Percentiles rank a stretch among this genome's conserved stretches.
These are phyloP conservation scores for Entomobrya multifasciata DNA, from an alignment of 2,888 invertebrate species.

Conservation along the genomic window DNA sequence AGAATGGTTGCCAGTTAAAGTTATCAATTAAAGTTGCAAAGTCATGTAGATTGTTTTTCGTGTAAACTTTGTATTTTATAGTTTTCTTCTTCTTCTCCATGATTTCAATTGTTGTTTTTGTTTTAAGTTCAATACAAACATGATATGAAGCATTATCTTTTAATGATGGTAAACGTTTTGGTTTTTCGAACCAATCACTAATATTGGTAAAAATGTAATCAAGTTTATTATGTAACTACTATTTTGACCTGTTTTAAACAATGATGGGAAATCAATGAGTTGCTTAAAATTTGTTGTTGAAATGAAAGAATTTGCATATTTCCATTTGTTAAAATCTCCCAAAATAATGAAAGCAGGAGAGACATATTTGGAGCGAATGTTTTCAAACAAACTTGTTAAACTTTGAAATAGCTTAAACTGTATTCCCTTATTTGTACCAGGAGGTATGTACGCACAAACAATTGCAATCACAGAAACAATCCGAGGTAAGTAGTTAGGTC, in stretches of 20 bases:
- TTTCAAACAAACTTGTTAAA: background rate
- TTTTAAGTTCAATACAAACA: conserved; percentile 2
- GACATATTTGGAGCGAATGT: background rate
- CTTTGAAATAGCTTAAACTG: conserved; percentile 6
- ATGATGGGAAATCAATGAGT: background rate
- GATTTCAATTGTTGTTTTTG: background rate
- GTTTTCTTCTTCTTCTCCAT: too few relatives aligned
- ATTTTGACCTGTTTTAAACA: background rate
- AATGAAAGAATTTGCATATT: background rate
- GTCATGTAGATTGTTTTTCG: background rate
- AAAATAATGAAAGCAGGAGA: background rate
- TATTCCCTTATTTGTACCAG: background rate
- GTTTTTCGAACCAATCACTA: background rate
- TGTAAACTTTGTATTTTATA: conserved; percentile 22
- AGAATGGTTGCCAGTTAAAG: conserved; percentile 6
- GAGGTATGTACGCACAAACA: conserved; percentile 29
- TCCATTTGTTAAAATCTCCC: conserved; percentile 45
- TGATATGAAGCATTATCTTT: background rate
- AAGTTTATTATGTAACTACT: background rate
- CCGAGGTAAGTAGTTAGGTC: conserved; percentile 20
- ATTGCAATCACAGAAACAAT: conserved; percentile 22
- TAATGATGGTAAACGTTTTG: background rate
- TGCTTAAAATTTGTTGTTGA: background rate
- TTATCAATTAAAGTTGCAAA: conserved; percentile 25
- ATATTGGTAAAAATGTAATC: conserved; percentile 12